Base-by-base conservation (phyloP, 2,888 invertebrate species). In the Cabera pusaria region DNA sequence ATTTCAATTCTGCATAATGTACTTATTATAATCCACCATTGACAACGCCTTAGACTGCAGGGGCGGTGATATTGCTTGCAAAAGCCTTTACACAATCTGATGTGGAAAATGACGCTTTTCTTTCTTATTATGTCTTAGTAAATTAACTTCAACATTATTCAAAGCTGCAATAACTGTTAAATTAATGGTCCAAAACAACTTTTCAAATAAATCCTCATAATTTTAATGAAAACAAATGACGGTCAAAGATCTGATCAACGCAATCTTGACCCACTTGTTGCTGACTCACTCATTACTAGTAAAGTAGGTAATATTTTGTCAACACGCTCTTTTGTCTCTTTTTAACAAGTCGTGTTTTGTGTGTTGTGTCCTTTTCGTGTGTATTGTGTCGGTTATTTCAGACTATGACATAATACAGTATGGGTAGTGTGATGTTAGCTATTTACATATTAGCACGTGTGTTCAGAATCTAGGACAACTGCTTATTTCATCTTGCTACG, bases 231-330 rank as follows among this genome's bases (percentile, higher is more conserved):
- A 40, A 38, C 21, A 21, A 43, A 48, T 45, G 40, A 16, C 24
- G 27, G 28, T 36, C 41, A 46, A 32, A 39, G 31, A 23, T 35
- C 32, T 17, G 41, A 44, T 49, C 28, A 39, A 29, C 18, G 12
- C 28, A 45, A 33, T 45, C 50, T 47, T 52, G 51, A 52, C 51
- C 51, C 23, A 52, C 24, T 40, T 48, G 48, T 8, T 2, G 6
- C 9, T 50, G 45, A 49, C 40, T 49, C 49, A 48, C 36, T 40
- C 42, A 34, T 44, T 36, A 23, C 27, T 32, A 31, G 14, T 20
- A 33, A 14, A 28, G 33, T 24, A 29, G 19, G 17, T 12, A 29
- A 40, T 34, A 25, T 40, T 40, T 40, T 40, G 40, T 40, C 34
- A 40, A 40, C 40, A 40, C 10, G 11, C n/a, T 5, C 5, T 7